Base-by-base conservation (phyloP, 2,888 invertebrate genomes). In the Mechanitis messenoides region DNA sequence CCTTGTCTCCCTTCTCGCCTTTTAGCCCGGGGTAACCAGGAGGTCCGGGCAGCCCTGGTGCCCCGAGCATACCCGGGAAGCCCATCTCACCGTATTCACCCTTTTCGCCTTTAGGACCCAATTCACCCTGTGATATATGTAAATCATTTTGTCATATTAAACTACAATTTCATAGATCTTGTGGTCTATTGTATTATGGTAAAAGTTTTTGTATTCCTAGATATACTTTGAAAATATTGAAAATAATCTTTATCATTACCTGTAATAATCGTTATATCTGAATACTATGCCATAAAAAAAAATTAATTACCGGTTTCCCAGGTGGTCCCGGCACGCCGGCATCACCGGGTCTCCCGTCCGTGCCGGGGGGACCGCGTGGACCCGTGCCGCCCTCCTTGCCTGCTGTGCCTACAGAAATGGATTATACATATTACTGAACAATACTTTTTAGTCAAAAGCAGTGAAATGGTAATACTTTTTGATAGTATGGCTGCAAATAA, bases 31-130 rank as follows among this genome's bases (percentile, higher is more conserved):
- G 96, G 85, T 96, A 96, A 3, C 97, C 97, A 71, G 94, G 94
- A 45, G 94, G 95, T 60, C 94, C 94, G 7, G 94, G 94, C 69
- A 95, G 82, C 33, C 97, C 97, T 20, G 98, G 97, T 45, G 97
- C 97, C 70, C 98, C 98, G 94, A 98, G 96, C 75, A 97, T 92
- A 64, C 98, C 98, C 11, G 98, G 96, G 7, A 96, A 96, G 55
- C 97, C 97, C 82, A 97, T 96, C 79, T 97, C 96, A 9, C 97
- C 97, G 79, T 94, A 95, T 77, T 95, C 95, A 60, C 97, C 97
- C 77, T 95, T 95, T 70, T 95, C 95, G 56, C 98, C 98, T 76
- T 96, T 96, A 4, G 95, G 94, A 31, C 97, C 97, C 72, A 93
- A 91, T 75, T 93, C 93, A 56, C 97, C 97, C 92, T 95, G 84